phyloP scores from a whole-genome alignment of 1,140 invertebrate species.

The Hyphantria cunea region DNA sequence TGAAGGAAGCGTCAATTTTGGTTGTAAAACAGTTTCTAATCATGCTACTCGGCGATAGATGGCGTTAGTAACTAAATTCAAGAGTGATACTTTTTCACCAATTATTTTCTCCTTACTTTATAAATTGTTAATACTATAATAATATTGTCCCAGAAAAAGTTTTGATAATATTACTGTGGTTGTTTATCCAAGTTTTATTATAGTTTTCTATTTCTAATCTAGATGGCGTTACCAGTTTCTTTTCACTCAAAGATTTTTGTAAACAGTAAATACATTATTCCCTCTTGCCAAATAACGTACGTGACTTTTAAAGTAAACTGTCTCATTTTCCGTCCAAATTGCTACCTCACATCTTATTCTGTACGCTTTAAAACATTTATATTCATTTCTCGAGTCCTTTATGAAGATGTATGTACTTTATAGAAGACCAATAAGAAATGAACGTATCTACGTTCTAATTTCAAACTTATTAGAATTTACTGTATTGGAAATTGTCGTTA shows the following conservation, averaged over 20 bases:
- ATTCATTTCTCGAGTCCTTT: conserved; percentile 68
- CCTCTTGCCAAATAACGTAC: conserved; percentile 47
- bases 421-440: conserved; percentile 41
- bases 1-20: conserved; percentile 12
- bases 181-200: no score
- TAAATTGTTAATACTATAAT: background rate
- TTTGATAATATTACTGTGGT: no score
- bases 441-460: conserved; percentile 9
- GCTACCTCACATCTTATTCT: conserved; percentile 72
- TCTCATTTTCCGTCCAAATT: conserved; percentile 76
- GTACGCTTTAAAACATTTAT: conserved; percentile 63
- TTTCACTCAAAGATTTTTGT: background rate
- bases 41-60: conserved; percentile 59
- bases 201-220: background rate
- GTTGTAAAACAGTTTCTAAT: conserved; percentile 54
- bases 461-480: conserved; percentile 50
- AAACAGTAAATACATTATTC: conserved; percentile 32
- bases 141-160: no score
- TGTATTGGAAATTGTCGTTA: conserved; percentile 26
- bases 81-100: no score
- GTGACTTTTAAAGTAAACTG: conserved; percentile 72
- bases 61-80: conserved; percentile 30
- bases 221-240: conserved; percentile 54
- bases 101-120: background rate
- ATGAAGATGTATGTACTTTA: conserved; percentile 63